Percentiles rank a stretch among this genome's conserved stretches.
phyloP scores from a whole-genome alignment of 2,113 vertebrate species.

The Ahaetulla prasina region DNA sequence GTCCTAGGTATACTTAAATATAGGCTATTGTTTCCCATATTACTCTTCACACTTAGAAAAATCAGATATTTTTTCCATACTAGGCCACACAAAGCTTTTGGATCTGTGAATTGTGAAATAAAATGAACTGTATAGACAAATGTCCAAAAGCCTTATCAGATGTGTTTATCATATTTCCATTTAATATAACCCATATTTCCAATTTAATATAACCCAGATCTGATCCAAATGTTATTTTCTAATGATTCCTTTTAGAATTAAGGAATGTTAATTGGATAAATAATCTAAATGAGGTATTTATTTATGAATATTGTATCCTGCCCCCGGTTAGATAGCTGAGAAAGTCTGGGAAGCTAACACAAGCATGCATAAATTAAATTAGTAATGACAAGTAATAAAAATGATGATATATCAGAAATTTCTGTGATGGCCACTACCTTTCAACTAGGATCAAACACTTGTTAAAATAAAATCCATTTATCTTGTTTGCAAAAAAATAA shows the following conservation, averaged over 20 bases:
- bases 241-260: not conserved
- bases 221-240: not conserved
- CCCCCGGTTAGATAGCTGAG: not conserved
- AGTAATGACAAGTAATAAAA: not conserved
- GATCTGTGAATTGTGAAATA: not conserved
- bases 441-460: not conserved
- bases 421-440: not conserved
- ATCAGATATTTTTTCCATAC: not conserved
- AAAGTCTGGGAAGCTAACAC: not conserved
- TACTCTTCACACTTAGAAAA: not conserved
- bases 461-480: not conserved
- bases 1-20: not conserved
- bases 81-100: not conserved
- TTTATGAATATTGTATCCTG: not conserved
- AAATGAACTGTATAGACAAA: not conserved
- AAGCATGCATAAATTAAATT: not conserved
- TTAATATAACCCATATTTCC: not conserved
- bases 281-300: not conserved
- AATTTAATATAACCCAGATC: not conserved
- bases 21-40: not conserved
- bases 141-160: not conserved
- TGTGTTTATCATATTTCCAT: not conserved
- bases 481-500: not conserved
- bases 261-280: not conserved
- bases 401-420: not conserved